These are phyloP conservation scores for Diabrotica virgifera DNA, from an alignment of 1,140 invertebrate species.

Conservation along the genomic window DNA sequence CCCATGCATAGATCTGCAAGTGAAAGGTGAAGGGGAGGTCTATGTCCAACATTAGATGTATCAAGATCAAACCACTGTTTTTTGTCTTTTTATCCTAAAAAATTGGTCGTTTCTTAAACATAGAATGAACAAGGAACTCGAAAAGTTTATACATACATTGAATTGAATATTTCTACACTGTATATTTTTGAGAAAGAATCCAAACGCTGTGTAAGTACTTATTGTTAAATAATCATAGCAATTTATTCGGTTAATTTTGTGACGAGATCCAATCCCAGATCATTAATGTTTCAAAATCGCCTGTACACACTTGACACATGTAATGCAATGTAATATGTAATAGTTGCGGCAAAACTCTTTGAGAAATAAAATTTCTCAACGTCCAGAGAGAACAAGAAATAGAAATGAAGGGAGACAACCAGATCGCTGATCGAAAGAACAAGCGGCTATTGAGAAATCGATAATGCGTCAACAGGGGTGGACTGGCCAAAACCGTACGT, in stretches of 20 bases:
- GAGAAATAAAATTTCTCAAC: not conserved
- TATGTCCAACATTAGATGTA: too few species aligned
- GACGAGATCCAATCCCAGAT: not conserved
- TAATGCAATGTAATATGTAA: not conserved
- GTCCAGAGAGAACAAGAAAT: not conserved
- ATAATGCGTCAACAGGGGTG: not conserved
- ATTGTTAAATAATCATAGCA: not conserved
- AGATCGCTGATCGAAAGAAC: not conserved
- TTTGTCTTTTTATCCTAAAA: too few species aligned
- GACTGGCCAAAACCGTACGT: too few species aligned
- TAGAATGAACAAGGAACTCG: too few species aligned
- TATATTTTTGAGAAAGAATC: too few species aligned
- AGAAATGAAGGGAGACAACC: not conserved
- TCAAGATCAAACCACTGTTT: too few species aligned
- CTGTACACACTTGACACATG: not conserved
- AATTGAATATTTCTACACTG: too few species aligned
- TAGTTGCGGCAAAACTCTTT: not conserved
- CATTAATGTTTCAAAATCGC: not conserved
- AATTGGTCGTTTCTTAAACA: too few species aligned
- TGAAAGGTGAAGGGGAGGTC: too few species aligned
- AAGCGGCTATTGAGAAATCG: conserved; percentile 1
- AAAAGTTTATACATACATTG: too few species aligned
- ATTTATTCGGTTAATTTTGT: not conserved
- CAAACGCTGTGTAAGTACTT: too few species aligned
- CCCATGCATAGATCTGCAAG: too few species aligned